phyloP scores from a whole-genome alignment of 2,113 vertebrate species.

The Hiodon alosoides region DNA sequence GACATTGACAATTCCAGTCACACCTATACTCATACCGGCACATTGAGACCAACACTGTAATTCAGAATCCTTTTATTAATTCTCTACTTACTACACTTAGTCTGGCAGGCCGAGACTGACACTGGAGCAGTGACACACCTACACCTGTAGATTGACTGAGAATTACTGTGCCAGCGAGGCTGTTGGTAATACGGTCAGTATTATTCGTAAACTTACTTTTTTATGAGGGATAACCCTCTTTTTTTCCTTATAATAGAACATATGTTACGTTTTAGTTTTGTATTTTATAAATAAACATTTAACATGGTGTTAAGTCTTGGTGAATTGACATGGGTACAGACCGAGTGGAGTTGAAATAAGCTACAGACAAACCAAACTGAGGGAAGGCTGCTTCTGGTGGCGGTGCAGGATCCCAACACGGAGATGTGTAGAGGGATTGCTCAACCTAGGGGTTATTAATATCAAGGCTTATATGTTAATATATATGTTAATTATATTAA shows the following conservation, averaged over 20 bases:
- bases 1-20: background rate
- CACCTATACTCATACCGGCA: slow-evolving; percentile 32
- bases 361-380: slow-evolving; percentile 20
- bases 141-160: background rate
- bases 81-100: background rate
- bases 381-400: background rate
- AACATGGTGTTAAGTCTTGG: background rate
- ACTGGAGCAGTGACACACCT: slow-evolving; percentile 33
- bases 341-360: slow-evolving; percentile 14
- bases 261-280: background rate
- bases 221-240: background rate
- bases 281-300: background rate
- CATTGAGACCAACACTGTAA: background rate
- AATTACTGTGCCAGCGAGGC: background rate
- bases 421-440: slow-evolving; percentile 50
- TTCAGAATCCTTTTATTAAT: too few species aligned
- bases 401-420: slow-evolving; percentile 17
- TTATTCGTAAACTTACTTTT: too few species aligned
- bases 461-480: slow-evolving; percentile 44
- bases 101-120: background rate
- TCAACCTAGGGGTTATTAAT: slow-evolving; percentile 60
- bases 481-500: slow-evolving; percentile 62
- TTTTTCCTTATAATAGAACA: background rate
- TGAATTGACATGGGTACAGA: background rate
- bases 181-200: too few species aligned